Evolutionary conservation across 2,113 vertebrate species (phyloP).

Genomic region (Lepisosteus oculatus): DNA sequence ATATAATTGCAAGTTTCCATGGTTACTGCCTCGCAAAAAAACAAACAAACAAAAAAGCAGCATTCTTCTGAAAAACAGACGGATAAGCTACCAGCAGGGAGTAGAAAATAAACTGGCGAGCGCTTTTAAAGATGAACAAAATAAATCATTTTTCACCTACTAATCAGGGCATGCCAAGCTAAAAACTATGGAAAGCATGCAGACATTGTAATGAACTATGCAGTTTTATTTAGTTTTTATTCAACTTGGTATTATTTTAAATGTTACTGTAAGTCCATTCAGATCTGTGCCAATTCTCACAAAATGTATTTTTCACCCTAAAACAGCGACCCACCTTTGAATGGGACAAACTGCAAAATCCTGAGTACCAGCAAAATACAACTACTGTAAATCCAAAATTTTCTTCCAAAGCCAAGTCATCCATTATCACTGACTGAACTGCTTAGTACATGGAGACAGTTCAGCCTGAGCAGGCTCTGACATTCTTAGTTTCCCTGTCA

Average conservation of each 20-base stretch:
- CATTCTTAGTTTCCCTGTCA: not conserved
- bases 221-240: too few species aligned
- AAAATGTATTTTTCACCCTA: not conserved
- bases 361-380: not conserved
- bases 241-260: too few species aligned
- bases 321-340: not conserved
- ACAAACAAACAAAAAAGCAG: not conserved
- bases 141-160: too few species aligned
- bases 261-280: too few species aligned
- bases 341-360: not conserved
- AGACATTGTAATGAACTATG: too few species aligned
- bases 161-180: too few species aligned
- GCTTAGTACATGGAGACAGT: not conserved
- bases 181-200: too few species aligned
- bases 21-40: conserved; percentile 40
- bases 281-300: too few species aligned
- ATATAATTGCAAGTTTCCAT: conserved; percentile 51
- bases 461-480: not conserved
- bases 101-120: too few species aligned
- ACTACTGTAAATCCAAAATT: not conserved
- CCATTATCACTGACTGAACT: not conserved
- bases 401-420: not conserved
- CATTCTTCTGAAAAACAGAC: too few species aligned
- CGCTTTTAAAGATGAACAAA: too few species aligned
- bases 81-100: too few species aligned